A percentile compares a stretch with the other conserved stretches of the same genome.
Conservation (phyloP, 2,888 invertebrate species). For the Biston stratarius region DNA sequence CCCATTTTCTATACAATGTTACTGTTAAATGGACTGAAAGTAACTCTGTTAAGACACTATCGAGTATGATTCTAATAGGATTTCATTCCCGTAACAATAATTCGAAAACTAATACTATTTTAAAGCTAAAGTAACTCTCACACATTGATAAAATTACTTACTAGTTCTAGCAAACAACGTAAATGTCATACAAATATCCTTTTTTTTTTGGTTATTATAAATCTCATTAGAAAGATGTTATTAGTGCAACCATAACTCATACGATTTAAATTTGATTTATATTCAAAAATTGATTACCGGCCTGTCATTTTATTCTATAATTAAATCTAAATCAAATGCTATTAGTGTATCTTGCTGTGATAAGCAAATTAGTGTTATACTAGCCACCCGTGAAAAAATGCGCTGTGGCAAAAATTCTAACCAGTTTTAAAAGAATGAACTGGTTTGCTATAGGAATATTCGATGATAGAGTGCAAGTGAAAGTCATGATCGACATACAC, state of each 20-base stretch:
- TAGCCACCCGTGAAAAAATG: constrained; percentile 51
- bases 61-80: too few relatives aligned
- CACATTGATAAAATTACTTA: too few relatives aligned
- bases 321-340: constrained; percentile 59
- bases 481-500: constrained; percentile 80
- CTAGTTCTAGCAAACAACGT: too few relatives aligned
- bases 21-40: too few relatives aligned
- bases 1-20: too few relatives aligned
- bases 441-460: constrained; percentile 79
- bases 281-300: constrained; percentile 59
- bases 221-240: constrained; percentile 45
- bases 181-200: neutral
- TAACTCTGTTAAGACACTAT: too few relatives aligned
- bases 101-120: too few relatives aligned
- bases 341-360: constrained; percentile 58
- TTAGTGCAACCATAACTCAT: constrained; percentile 45
- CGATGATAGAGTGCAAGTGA: constrained; percentile 83
- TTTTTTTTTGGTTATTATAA: constrained; percentile 41
- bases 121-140: too few relatives aligned
- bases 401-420: constrained; percentile 59
- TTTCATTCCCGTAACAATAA: too few relatives aligned
- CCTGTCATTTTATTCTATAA: constrained; percentile 58
- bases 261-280: constrained; percentile 43
- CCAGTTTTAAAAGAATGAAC: constrained; percentile 68
- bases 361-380: constrained; percentile 62